phyloP scores from a whole-genome alignment of 2,888 invertebrate genomes.

The Spisula solida region DNA sequence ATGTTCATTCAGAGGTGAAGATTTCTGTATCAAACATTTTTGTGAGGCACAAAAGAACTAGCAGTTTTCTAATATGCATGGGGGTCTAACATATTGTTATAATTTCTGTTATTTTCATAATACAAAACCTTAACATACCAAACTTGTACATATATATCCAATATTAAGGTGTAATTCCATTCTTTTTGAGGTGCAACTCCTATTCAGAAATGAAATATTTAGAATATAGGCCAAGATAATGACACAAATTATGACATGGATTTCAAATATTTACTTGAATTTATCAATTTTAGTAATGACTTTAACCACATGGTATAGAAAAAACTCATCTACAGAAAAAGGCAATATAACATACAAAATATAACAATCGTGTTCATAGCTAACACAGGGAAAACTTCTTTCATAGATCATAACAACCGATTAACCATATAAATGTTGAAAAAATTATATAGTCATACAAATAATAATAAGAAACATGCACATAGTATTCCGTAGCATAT shows the following conservation, averaged over 20 bases:
- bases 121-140: no score
- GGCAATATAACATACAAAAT: conserved; percentile 18
- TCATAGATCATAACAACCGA: conserved; percentile 24
- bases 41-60: no score
- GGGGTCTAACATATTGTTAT: no score
- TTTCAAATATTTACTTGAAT: conserved; percentile 16
- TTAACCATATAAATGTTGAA: conserved; percentile 15
- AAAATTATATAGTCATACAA: conserved; percentile 20
- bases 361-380: neutral
- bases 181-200: neutral
- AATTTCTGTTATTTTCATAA: no score
- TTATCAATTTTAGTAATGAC: neutral
- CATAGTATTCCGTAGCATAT: conserved; percentile 6
- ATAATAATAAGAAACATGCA: conserved; percentile 20
- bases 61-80: no score
- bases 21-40: no score
- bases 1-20: neutral
- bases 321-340: neutral
- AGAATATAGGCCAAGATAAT: conserved; percentile 16
- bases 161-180: neutral
- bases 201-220: neutral
- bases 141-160: no score
- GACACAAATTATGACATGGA: conserved; percentile 11
- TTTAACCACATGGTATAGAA: neutral
- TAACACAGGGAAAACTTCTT: conserved; percentile 18